Base-by-base conservation (phyloP, 2,888 invertebrate genomes). In the Acrobasis repandana region DNA sequence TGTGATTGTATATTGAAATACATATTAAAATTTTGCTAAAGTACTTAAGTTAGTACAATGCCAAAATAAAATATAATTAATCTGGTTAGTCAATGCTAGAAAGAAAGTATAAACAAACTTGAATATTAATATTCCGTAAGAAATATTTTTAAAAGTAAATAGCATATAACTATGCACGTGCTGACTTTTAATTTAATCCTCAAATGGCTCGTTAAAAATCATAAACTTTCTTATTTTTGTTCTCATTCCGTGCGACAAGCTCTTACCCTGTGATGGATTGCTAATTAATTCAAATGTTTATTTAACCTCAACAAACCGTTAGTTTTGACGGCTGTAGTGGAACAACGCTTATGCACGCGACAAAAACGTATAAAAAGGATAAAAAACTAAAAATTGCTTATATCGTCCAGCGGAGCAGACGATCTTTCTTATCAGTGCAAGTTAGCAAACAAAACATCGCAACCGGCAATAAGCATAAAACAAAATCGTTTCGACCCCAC, bases 401-500 rank as follows among this genome's bases (percentile, higher is more conserved):
- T 69, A 64, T 62, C 73, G 83, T 79, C 82, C 87, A 74, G 81
- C 75, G 71, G 74, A 77, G 76, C 79, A 82, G 83, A 85, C 87
- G 79, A 87, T 86, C 85, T 85, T 75, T 83, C 86, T 90, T 92
- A 92, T 92, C 91, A 85, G 82, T 80, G 83, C 86, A 87, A 89
- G 80, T 88, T 89, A 85, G 83, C 87, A 90, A 91, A 92, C 91
- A 90, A 90, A 90, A 90, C 90, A 91, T 84, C 79, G 85, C 86
- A 83, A 82, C 85, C 80, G 82, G 86, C 90, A 91, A 91, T 92
- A 89, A 91, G 90, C 91, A 88, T 91, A 92, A 91, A 92, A 92
- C 91, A 91, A 90, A 90, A 91, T 90, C 89, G 90, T 85, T 86
- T 83, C 88, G 85, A 87, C 90, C 90, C 90, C 91, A 90, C 88